Evolutionary conservation across 2,888 invertebrate genomes (phyloP).

Genomic region (Vandiemenella viatica): DNA sequence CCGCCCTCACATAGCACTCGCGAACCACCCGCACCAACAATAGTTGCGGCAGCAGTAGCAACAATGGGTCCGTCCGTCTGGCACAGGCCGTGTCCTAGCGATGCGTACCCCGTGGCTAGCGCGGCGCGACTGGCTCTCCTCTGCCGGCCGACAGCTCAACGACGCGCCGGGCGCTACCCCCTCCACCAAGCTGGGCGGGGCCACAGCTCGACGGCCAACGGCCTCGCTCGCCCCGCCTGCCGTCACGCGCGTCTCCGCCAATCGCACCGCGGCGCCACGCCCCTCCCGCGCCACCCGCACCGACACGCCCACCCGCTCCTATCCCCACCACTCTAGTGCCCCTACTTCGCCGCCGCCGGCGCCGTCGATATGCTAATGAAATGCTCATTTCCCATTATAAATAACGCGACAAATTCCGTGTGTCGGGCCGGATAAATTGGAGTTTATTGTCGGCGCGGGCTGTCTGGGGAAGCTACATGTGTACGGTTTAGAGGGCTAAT

Average conservation of each 20-base stretch:
- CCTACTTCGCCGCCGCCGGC: constrained; percentile 29
- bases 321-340: constrained; percentile 30
- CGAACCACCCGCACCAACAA: no score
- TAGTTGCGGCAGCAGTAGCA: no score
- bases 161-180: not conserved
- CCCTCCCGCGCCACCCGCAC: not conserved
- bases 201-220: not conserved
- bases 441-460: not conserved
- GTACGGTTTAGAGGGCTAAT: not conserved
- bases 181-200: not conserved
- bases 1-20: no score
- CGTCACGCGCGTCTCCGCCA: not conserved
- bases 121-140: not conserved
- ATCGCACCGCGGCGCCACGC: not conserved
- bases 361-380: constrained; percentile 13
- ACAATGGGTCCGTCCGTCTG: not conserved
- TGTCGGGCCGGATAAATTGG: not conserved
- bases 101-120: not conserved
- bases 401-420: not conserved
- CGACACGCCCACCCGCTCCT: constrained; percentile 23
- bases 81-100: not conserved
- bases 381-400: not conserved
- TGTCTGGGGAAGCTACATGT: not conserved
- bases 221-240: not conserved
- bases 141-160: not conserved